Base-by-base conservation (phyloP, 2,888 invertebrate genomes). In the Scelioninae gen. 2 region DNA sequence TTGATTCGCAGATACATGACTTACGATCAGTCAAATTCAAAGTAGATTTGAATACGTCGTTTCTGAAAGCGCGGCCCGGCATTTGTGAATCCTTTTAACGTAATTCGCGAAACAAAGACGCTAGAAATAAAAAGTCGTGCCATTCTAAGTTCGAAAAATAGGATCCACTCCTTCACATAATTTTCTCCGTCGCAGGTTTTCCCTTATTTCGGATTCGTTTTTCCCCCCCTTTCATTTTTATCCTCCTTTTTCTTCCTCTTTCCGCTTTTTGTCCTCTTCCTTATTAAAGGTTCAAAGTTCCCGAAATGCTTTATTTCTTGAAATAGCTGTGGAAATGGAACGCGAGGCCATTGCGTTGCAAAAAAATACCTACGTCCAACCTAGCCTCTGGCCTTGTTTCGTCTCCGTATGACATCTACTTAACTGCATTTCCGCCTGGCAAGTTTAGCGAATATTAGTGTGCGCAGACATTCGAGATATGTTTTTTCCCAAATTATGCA, bases 351-450 rank as follows among this genome's bases (percentile, higher is more conserved):
- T 37, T 11, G 41, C 45, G 45, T 3, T n/a, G 22, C 1, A 41
- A 45, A 45, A 45, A 45, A 45, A 22, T 45, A 7, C 45, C 13
- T 16, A 7, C 10, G 18, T 41, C 41, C 18, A 41, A 41, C 41
- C 11, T 45, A 11, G 45, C 45, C 45, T 11, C 5, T 25, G 46
- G 46, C 46, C 28, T 15, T 41, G 41, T 16, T 41, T 16, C 18
- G 41, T 41, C 41, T 41, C 41, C 25, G 15, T 13, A 15, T 15
- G 46, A 46, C 46, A 46, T 46, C 46, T 15, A 46, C 46, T 46
- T 46, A 46, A 46, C 46, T 46, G 46, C 46, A 46, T 46, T 46
- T 46, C 46, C 46, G 46, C 46, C 46, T 10, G 28, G 11, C 45
- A 11, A 45, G n/a, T 45, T 45, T 45, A 18, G 45, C 45, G 22